These are phyloP conservation scores for Entomobrya proxima DNA, from an alignment of 2,888 invertebrate genomes.

Conservation along the genomic window DNA sequence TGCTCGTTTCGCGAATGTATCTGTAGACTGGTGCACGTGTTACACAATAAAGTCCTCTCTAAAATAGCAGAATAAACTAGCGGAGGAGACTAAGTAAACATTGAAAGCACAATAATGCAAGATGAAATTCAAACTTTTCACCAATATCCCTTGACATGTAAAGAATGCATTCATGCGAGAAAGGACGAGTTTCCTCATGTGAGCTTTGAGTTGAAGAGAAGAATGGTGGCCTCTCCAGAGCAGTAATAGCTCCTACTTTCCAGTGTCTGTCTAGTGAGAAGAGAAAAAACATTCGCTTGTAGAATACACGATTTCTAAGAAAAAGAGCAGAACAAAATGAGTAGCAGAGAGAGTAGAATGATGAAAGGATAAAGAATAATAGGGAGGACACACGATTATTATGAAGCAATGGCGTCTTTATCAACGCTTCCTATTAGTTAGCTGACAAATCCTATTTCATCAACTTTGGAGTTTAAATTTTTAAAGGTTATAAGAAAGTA, in stretches of 20 bases:
- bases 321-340: neutral
- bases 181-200: conserved; percentile 17
- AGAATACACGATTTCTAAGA: neutral
- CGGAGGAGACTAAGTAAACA: conserved; percentile 8
- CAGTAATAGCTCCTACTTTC: neutral
- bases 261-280: conserved; percentile 1
- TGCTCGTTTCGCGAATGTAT: too few species aligned
- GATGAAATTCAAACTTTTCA: conserved; percentile 42
- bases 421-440: conserved; percentile 8
- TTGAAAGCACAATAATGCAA: neutral
- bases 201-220: conserved; percentile 8
- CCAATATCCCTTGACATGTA: conserved; percentile 20
- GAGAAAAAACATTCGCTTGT: neutral
- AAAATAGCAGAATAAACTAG: neutral
- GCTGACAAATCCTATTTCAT: neutral
- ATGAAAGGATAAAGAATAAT: neutral
- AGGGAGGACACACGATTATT: neutral
- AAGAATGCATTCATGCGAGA: neutral
- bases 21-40: too few species aligned
- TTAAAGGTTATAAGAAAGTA: neutral
- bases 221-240: neutral
- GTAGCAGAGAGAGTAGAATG: neutral
- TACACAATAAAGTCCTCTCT: too few species aligned
- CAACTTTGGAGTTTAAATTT: neutral
- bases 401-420: neutral